Conservation (phyloP, 2,797 vertebrate genomes). For the Pseudocheirus occidentalis region DNA sequence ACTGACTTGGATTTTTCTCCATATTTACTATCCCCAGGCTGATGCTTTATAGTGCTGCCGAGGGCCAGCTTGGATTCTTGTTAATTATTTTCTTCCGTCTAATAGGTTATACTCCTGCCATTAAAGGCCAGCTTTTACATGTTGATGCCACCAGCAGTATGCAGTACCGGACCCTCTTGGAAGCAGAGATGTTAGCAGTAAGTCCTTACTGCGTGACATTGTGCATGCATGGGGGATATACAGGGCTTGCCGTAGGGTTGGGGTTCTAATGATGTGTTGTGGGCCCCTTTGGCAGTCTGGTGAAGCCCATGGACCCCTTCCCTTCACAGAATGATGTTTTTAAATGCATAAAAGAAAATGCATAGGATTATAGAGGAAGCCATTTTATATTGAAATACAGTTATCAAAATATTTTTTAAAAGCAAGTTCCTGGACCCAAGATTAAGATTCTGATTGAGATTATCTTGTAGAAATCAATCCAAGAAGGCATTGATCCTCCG, state of each 20-base stretch:
- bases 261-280: background rate
- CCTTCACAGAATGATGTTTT: background rate
- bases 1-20: background rate
- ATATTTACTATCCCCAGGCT: background rate
- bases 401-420: background rate
- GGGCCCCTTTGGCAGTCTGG: background rate
- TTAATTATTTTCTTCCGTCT: slow-evolving; percentile 50
- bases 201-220: slow-evolving; percentile 79
- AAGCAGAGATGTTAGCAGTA: slow-evolving; percentile 99
- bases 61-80: slow-evolving; percentile 1
- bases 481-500: background rate
- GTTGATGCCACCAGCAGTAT: slow-evolving; percentile 99
- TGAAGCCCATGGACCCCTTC: background rate
- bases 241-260: background rate
- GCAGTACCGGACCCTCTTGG: slow-evolving; percentile 97
- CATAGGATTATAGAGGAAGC: background rate
- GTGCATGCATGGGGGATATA: background rate
- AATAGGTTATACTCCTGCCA: slow-evolving; percentile 95
- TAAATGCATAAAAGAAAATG: background rate
- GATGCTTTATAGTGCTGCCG: background rate
- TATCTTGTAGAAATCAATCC: background rate
- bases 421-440: background rate
- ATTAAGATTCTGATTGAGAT: background rate
- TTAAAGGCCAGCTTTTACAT: slow-evolving; percentile 98
- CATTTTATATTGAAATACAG: background rate